A percentile compares a stretch with the other conserved stretches of the same genome.
phyloP scores from a whole-genome alignment of 2,888 invertebrate genomes.

The Caenorhabditis sulstoni region DNA sequence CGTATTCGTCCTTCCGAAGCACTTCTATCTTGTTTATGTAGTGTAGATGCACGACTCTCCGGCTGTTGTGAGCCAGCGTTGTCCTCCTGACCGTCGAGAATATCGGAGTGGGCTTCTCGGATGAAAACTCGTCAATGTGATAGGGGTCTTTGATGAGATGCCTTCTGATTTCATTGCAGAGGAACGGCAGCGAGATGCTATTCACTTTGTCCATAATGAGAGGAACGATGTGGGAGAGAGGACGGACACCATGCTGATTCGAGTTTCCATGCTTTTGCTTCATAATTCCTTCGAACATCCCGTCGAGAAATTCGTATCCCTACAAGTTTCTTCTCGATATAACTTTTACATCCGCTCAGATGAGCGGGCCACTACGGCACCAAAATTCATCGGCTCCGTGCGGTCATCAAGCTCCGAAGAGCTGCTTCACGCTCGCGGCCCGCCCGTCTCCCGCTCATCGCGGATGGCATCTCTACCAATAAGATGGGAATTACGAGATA shows the following conservation, averaged over 20 bases:
- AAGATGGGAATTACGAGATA: slow-evolving; percentile 66
- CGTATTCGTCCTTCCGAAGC: slow-evolving; percentile 49
- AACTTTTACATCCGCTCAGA: slow-evolving; percentile 50
- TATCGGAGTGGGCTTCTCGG: slow-evolving; percentile 20
- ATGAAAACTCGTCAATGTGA: slow-evolving; percentile 48
- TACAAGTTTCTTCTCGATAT: background rate
- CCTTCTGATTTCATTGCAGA: slow-evolving; percentile 39
- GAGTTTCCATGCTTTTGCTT: slow-evolving; percentile 38
- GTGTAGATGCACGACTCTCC: slow-evolving; percentile 55
- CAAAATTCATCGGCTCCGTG: slow-evolving; percentile 47
- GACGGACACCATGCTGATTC: slow-evolving; percentile 48
- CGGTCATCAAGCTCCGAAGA: slow-evolving; percentile 41
- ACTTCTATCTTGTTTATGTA: slow-evolving; percentile 45
- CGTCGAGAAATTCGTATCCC: slow-evolving; percentile 47
- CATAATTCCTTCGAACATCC: slow-evolving; percentile 47
- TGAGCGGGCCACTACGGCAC: slow-evolving; percentile 57
- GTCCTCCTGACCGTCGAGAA: slow-evolving; percentile 31
- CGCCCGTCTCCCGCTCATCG: slow-evolving; percentile 59
- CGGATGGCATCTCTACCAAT: slow-evolving; percentile 58
- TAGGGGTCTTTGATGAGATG: slow-evolving; percentile 53
- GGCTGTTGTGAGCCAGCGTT: slow-evolving; percentile 53
- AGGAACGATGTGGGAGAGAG: slow-evolving; percentile 33
- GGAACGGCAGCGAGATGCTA: slow-evolving; percentile 41
- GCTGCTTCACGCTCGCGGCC: slow-evolving; percentile 65
- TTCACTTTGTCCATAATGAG: slow-evolving; percentile 42